Evolutionary conservation across 2,888 invertebrate species (phyloP).

Genomic region (Baccha elongata): DNA sequence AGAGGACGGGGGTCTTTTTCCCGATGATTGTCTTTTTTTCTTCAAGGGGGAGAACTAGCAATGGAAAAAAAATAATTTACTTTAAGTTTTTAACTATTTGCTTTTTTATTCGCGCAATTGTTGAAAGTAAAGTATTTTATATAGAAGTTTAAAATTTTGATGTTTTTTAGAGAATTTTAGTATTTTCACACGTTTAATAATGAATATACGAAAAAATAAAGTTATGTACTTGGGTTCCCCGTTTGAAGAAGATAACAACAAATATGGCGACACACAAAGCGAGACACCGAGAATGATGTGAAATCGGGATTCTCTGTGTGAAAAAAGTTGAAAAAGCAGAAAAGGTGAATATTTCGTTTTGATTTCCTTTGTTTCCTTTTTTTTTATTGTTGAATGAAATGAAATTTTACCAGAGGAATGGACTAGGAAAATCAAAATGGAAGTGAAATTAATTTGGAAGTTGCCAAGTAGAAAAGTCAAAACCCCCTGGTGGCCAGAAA

Average conservation of each 20-base stretch:
- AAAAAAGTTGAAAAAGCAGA: no score
- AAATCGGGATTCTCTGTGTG: constrained; percentile 34
- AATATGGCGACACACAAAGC: constrained; percentile 73
- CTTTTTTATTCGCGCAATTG: constrained; percentile 25
- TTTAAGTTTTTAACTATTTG: constrained; percentile 48
- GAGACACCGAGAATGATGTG: constrained; percentile 60
- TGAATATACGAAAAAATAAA: constrained; percentile 57
- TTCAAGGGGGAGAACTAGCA: constrained; percentile 53
- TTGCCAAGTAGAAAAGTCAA: no score
- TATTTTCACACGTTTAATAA: constrained; percentile 63
- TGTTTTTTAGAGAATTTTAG: constrained; percentile 23
- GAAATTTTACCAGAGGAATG: no score
- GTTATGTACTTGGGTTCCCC: constrained; percentile 61
- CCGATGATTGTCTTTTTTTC: constrained; percentile 46
- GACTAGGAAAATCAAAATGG: not conserved
- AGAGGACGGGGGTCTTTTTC: constrained; percentile 21
- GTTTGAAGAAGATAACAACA: constrained; percentile 73
- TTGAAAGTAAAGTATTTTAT: constrained; percentile 17
- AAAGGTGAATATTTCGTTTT: constrained; percentile 34
- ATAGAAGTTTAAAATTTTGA: constrained; percentile 21
- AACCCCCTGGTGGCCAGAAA: no score
- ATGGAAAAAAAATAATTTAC: constrained; percentile 40
- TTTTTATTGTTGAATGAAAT: not conserved
- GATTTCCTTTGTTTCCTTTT: constrained; percentile 37
- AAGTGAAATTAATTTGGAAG: no score